Conservation (phyloP, 2,888 invertebrate genomes). For the Apotomis betuletana region DNA sequence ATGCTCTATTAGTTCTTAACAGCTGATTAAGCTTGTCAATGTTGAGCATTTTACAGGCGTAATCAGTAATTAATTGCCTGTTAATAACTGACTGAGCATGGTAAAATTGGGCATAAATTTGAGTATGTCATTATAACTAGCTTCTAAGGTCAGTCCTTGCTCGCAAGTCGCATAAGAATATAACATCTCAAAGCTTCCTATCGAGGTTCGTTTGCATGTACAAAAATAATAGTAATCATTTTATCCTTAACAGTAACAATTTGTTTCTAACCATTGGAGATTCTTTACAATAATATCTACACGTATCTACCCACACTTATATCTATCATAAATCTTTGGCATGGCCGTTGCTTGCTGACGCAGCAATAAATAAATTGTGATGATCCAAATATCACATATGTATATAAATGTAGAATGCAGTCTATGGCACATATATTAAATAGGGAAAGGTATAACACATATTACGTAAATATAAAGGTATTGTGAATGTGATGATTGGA, state of each 20-base stretch:
- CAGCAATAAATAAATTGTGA: conserved; percentile 69
- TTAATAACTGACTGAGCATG: no score
- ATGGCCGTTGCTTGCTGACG: conserved; percentile 68
- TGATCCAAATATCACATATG: conserved; percentile 52
- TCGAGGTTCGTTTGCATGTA: conserved; percentile 73
- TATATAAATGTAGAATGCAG: conserved; percentile 44
- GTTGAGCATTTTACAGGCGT: no score
- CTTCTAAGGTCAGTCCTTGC: conserved; percentile 75
- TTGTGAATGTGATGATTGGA: not conserved
- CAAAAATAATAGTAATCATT: conserved; percentile 73
- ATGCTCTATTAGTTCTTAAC: no score
- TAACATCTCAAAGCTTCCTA: conserved; percentile 66
- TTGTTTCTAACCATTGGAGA: conserved; percentile 74
- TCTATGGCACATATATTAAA: conserved; percentile 58
- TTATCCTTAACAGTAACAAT: conserved; percentile 77
- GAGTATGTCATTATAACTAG: conserved; percentile 63
- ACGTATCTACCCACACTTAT: conserved; percentile 67
- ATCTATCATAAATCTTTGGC: conserved; percentile 81
- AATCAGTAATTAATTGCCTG: no score
- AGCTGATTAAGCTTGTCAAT: no score
- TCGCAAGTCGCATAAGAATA: conserved; percentile 71
- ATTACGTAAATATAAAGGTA: conserved; percentile 20
- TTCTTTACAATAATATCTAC: conserved; percentile 60
- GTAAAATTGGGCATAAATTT: conserved; percentile 47
- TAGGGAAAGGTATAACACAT: conserved; percentile 11